A percentile compares a stretch with the other conserved stretches of the same genome.
Conservation (phyloP, 2,888 invertebrate genomes). For the Pimpla rufipes region DNA sequence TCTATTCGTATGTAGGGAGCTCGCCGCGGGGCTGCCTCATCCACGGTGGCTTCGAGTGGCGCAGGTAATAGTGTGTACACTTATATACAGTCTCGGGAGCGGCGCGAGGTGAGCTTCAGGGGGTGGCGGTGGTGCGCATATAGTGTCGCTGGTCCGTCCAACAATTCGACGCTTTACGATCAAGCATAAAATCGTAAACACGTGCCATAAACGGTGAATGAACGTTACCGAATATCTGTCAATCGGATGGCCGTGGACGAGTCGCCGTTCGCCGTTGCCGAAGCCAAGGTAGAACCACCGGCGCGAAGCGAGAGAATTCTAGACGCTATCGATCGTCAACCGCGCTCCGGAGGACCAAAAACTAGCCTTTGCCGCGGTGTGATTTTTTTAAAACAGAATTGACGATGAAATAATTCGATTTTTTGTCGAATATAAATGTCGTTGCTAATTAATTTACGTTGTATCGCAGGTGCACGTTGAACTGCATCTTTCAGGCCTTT, state of each 20-base stretch:
- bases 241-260: constrained; percentile 71
- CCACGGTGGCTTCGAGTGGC: constrained; percentile 24
- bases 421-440: not conserved
- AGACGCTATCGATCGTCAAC: constrained; percentile 26
- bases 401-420: not conserved
- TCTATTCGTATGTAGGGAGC: constrained; percentile 38
- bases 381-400: not conserved
- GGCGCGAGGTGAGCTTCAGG: constrained; percentile 37
- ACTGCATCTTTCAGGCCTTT: too few relatives aligned
- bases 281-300: constrained; percentile 11
- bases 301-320: not conserved
- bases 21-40: constrained; percentile 30
- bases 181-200: constrained; percentile 80
- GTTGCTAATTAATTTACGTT: too few relatives aligned
- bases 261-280: constrained; percentile 19
- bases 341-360: not conserved
- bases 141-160: constrained; percentile 70
- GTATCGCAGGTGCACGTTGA: too few relatives aligned
- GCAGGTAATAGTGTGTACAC: constrained; percentile 46
- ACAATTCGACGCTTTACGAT: constrained; percentile 78
- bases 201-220: constrained; percentile 76
- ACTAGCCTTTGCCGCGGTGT: too few relatives aligned
- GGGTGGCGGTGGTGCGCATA: constrained; percentile 46
- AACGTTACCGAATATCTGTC: constrained; percentile 76
- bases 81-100: constrained; percentile 18